phyloP scores from a whole-genome alignment of 2,888 invertebrate genomes.

The Merodon equestris region DNA sequence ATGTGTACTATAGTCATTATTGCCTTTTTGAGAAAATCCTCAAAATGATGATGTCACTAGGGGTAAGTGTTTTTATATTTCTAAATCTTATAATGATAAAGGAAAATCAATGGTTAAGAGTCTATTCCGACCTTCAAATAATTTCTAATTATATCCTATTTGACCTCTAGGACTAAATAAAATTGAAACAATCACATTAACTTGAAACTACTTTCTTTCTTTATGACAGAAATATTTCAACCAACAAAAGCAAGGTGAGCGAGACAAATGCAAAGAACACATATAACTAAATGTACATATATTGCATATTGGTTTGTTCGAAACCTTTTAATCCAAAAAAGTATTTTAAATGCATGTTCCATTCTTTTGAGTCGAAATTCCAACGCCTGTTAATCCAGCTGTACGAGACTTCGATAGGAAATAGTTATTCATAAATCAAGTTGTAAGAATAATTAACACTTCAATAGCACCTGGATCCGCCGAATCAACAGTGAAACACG shows the following conservation, averaged over 20 bases:
- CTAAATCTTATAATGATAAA: too few relatives aligned
- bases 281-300: too few relatives aligned
- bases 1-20: too few relatives aligned
- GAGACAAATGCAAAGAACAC: not conserved
- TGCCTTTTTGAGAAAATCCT: too few relatives aligned
- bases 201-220: constrained; percentile 33
- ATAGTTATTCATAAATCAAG: constrained; percentile 36
- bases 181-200: constrained; percentile 3
- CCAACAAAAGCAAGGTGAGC: constrained; percentile 23
- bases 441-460: constrained; percentile 46
- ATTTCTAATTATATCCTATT: too few relatives aligned
- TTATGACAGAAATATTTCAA: not conserved
- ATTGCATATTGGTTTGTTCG: too few relatives aligned
- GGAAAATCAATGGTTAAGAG: too few relatives aligned
- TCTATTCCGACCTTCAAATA: not conserved
- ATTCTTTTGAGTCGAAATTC: constrained; percentile 41
- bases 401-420: constrained; percentile 20
- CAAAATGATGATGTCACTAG: too few relatives aligned
- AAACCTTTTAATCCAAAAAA: constrained; percentile 12
- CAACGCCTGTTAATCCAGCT: constrained; percentile 18
- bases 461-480: constrained; percentile 33
- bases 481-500: constrained; percentile 22
- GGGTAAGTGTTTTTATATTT: too few relatives aligned
- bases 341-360: constrained; percentile 26
- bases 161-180: constrained; percentile 18